Percentiles rank a stretch among this genome's conserved stretches.
Evolutionary conservation across 1,140 invertebrate genomes (phyloP).

Genomic region (Euwallacea similis): DNA sequence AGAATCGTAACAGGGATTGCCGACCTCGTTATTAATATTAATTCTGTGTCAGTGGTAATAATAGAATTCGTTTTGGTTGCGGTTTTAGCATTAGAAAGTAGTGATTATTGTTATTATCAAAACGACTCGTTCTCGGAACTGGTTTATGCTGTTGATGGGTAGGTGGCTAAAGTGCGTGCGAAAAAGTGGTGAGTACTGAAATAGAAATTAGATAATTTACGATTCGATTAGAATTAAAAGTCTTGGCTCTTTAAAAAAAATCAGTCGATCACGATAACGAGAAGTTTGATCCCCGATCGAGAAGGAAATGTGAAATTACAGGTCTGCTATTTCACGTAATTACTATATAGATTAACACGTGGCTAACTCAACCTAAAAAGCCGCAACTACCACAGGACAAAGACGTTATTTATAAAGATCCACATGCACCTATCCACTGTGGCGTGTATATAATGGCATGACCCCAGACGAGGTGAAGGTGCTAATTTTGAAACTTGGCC

Average conservation of each 20-base stretch:
- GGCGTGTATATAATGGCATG: neutral
- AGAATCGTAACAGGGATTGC: neutral
- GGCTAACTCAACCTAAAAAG: too few species aligned
- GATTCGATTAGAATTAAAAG: too few species aligned
- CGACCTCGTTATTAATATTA: constrained; percentile 21
- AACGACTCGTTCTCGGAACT: neutral
- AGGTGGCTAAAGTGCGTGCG: too few species aligned
- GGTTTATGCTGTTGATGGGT: neutral
- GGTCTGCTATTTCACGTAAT: too few species aligned
- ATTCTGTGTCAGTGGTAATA: constrained; percentile 21
- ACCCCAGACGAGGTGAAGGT: constrained; percentile 11
- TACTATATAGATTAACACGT: too few species aligned
- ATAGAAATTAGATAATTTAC: too few species aligned
- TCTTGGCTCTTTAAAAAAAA: too few species aligned
- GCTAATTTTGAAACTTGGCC: constrained; percentile 19
- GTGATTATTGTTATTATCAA: neutral
- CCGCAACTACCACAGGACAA: constrained; percentile 6
- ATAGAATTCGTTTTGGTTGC: constrained; percentile 9
- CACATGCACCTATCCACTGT: neutral
- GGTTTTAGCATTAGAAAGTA: constrained; percentile 23
- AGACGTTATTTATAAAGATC: constrained; percentile 13
- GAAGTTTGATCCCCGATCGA: too few species aligned
- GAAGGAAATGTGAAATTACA: too few species aligned
- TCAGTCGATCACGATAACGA: too few species aligned
- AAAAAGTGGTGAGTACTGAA: too few species aligned